Evolutionary conservation across 2,113 vertebrate species (phyloP).

Genomic region (Ailurus styani): DNA sequence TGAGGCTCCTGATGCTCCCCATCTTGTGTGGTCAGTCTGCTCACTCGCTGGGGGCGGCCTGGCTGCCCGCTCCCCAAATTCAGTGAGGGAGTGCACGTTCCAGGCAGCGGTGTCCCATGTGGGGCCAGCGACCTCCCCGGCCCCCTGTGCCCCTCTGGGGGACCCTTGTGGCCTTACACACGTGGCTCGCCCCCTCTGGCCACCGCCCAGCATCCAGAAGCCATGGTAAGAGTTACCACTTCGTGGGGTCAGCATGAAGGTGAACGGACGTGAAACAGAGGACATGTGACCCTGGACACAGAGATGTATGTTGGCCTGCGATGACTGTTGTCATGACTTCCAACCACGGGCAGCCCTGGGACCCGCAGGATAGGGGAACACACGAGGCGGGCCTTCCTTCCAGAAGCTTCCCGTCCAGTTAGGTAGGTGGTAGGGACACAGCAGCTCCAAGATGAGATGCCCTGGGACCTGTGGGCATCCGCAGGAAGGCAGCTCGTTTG

Average conservation of each 20-base stretch:
- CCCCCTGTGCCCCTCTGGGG: background rate
- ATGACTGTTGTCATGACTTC: no score
- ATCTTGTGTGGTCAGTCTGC: background rate
- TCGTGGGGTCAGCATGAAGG: accelerated
- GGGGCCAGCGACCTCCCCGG: accelerated
- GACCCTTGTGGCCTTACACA: accelerated
- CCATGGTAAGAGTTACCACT: accelerated
- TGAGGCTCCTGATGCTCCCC: background rate
- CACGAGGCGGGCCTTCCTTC: background rate
- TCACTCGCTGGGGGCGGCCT: background rate
- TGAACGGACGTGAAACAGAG: background rate
- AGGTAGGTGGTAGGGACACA: background rate
- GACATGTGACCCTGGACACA: background rate
- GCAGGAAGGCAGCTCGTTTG: background rate
- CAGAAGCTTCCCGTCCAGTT: background rate
- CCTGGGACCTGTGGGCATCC: background rate
- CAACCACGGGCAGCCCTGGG: background rate
- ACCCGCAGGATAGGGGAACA: background rate
- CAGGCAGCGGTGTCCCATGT: accelerated
- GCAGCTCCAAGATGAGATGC: background rate
- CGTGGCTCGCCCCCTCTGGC: accelerated
- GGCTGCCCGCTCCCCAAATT: background rate
- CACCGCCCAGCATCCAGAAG: background rate
- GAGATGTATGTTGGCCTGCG: background rate
- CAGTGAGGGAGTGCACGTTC: accelerated